These are phyloP conservation scores for Camponotus floridanus DNA, from an alignment of 1,140 invertebrate genomes.

Conservation along the genomic window DNA sequence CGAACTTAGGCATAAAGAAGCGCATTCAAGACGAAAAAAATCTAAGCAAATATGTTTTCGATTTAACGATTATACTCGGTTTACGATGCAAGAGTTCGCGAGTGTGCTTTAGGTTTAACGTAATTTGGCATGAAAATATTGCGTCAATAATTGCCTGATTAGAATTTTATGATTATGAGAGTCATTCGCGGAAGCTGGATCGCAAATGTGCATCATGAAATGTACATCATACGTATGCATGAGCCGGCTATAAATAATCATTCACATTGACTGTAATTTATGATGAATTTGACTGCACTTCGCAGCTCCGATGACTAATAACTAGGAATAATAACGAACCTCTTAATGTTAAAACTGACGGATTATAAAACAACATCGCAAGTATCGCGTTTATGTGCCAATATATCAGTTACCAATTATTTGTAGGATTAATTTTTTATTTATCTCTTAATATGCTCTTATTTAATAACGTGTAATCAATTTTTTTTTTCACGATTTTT, in stretches of 20 bases:
- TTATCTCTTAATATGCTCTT: neutral
- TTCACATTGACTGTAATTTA: constrained; percentile 56
- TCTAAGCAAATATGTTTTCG: neutral
- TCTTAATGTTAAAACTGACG: constrained; percentile 37
- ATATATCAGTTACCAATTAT: neutral
- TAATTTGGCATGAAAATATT: constrained; percentile 50
- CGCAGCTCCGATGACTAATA: constrained; percentile 47
- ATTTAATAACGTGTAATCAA: neutral
- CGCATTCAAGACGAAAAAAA: neutral
- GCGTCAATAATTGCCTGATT: constrained; percentile 58
- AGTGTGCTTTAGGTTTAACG: neutral
- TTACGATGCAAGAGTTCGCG: constrained; percentile 23
- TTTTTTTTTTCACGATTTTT: neutral
- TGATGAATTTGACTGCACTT: constrained; percentile 56
- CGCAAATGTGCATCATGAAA: constrained; percentile 45
- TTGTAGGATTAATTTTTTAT: neutral
- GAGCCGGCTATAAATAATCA: constrained; percentile 58
- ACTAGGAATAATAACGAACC: constrained; percentile 46
- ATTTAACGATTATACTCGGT: constrained; percentile 47
- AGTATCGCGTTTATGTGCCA: neutral
- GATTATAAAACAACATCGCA: constrained; percentile 8
- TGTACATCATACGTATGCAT: constrained; percentile 48
- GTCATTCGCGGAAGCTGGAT: constrained; percentile 28
- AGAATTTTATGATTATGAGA: constrained; percentile 60
- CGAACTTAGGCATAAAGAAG: neutral